Evolutionary conservation across 2,888 invertebrate genomes (phyloP).

Genomic region (Crepidodera aurea): DNA sequence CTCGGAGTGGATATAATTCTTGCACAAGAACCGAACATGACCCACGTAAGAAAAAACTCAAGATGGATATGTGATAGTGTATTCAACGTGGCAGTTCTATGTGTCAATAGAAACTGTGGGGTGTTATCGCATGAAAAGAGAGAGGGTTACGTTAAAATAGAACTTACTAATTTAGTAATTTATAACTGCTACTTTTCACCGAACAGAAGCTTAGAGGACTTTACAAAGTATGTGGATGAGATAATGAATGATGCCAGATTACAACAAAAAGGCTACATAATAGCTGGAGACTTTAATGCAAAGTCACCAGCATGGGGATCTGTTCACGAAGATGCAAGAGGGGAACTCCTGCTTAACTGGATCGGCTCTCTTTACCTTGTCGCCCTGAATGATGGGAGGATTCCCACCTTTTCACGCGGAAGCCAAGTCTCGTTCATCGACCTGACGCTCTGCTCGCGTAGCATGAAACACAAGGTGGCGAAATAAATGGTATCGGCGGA

Average conservation of each 20-base stretch:
- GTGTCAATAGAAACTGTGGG: not conserved
- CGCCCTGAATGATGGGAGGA: too few species aligned
- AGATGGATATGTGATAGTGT: not conserved
- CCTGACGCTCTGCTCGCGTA: not conserved
- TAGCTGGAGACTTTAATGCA: too few species aligned
- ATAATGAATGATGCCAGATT: not conserved
- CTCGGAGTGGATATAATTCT: not conserved
- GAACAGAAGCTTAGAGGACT: not conserved
- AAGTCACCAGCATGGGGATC: too few species aligned
- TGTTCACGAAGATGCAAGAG: not conserved
- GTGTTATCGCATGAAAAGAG: not conserved
- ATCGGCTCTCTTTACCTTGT: not conserved
- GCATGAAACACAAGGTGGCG: not conserved
- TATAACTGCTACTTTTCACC: not conserved
- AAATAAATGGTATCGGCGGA: not conserved
- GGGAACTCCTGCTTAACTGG: not conserved
- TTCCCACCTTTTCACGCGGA: not conserved
- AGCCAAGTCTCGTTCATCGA: not conserved
- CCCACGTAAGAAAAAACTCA: not conserved
- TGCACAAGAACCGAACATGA: not conserved
- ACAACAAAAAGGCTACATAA: not conserved
- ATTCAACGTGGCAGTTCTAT: not conserved
- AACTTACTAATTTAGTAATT: not conserved
- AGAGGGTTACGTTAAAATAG: not conserved
- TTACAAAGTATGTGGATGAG: not conserved